These are phyloP conservation scores for Dilophus febrilis DNA, from an alignment of 2,888 invertebrate genomes.

Conservation along the genomic window DNA sequence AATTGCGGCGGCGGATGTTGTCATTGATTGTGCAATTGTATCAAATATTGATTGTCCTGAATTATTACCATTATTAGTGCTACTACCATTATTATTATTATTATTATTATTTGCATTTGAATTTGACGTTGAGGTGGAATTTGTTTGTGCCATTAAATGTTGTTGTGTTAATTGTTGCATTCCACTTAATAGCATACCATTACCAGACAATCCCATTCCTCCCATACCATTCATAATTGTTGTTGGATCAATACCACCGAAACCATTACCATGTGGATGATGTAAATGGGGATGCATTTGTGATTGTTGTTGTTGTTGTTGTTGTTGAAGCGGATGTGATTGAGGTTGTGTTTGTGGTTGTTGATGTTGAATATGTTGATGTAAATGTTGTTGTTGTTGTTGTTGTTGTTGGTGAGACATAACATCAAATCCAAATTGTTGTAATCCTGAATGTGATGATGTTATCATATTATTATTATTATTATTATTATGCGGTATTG, in stretches of 20 bases:
- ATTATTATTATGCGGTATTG: no score
- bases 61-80: constrained; percentile 3
- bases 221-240: constrained; percentile 8
- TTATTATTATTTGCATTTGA: neutral
- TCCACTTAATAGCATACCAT: constrained; percentile 21
- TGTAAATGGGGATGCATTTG: neutral
- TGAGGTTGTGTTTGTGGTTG: neutral
- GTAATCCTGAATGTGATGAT: constrained; percentile 12
- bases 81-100: no score
- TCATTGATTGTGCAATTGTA: constrained; percentile 11
- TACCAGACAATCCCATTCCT: no score
- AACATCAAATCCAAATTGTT: constrained; percentile 21
- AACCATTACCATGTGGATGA: constrained; percentile 9
- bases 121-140: neutral
- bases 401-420: constrained; percentile 5
- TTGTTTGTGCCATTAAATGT: neutral
- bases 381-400: neutral
- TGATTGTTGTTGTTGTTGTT: neutral
- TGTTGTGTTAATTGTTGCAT: constrained; percentile 18
- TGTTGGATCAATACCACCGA: constrained; percentile 8
- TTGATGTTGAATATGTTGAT: neutral
- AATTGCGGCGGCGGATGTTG: neutral
- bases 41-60: constrained; percentile 20
- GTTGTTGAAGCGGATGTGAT: neutral
- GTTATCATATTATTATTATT: constrained; percentile 7